A percentile compares a stretch with the other conserved stretches of the same genome.
Evolutionary conservation across 1,140 invertebrate genomes (phyloP).

Genomic region (Anastatus disparis): DNA sequence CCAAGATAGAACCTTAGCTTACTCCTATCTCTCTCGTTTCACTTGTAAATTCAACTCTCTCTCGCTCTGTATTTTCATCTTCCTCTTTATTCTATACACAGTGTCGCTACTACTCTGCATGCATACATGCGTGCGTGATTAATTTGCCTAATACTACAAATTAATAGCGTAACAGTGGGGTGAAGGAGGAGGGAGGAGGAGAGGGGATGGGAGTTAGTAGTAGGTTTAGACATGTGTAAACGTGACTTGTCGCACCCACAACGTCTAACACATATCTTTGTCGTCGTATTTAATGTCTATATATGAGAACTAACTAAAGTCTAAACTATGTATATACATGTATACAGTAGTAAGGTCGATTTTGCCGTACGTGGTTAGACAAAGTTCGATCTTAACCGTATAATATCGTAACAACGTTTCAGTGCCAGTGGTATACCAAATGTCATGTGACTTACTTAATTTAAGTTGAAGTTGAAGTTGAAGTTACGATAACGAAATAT

Average conservation of each 20-base stretch:
- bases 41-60: neutral
- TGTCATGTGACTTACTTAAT: too few species aligned
- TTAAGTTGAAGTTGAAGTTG: too few species aligned
- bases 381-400: too few species aligned
- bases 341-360: too few species aligned
- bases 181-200: too few species aligned
- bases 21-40: neutral
- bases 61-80: neutral
- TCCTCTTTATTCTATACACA: neutral
- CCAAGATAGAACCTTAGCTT: neutral
- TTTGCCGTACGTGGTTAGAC: neutral
- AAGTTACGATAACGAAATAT: too few species aligned
- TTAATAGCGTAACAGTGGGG: neutral
- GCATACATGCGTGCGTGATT: neutral
- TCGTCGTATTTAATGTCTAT: neutral
- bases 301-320: too few species aligned
- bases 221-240: conserved; percentile 22
- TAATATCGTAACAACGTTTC: too few species aligned
- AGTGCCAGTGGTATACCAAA: too few species aligned
- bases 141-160: conserved; percentile 30
- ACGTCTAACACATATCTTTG: neutral
- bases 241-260: neutral
- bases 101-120: too few species aligned
- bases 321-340: too few species aligned
- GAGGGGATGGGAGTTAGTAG: neutral